Base-by-base conservation (phyloP, 2,113 vertebrate species). In the Rhinichthys klamathensis region DNA sequence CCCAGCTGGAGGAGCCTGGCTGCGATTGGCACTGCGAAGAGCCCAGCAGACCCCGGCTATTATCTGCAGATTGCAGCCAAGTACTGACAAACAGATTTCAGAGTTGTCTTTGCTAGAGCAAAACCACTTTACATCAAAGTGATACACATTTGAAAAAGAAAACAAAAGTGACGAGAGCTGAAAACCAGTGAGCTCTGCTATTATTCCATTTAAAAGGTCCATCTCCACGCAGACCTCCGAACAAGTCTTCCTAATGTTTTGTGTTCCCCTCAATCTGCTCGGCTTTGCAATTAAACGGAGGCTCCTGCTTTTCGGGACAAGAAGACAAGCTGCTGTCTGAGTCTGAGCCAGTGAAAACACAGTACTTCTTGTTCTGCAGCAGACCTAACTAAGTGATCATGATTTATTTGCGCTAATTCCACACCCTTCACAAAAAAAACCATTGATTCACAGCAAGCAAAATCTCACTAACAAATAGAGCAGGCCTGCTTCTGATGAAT, bases 331-430 rank as follows among this genome's bases (percentile, higher is more conserved):
- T 67, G 84, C 41, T 80, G 58, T 76, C 49, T 60, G 27, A 69
- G 67, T 82, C 49, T 11, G 76, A 56, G 51, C 32, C 60, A 41
- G 9, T 65, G 32, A 56, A 80, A 63, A 87, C 67, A 85, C 74
- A 79, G 82, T 21, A 12, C 46, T 32, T 63, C 80, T 75, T 82
- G 76, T 80, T 63, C 70, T 67, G 72, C 5, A 38, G 49, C 76
- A 84, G 67, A 77, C 75, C 54, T 44, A 74, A 49, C 67, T 63
- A 51, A 83, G 84, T 32, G 70, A 86, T 86, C 27, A n/a, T 67
- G 70, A 80, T 82, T 86, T 84, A 86, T 88, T 86, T 88, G 76
- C 27, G 16, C 58, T 74, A 85, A 86, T 86, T 73, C 73, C 46
- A 87, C 83, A 84, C 86, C 84, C 46, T 70, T 85, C 70, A 75